Conservation (phyloP, 2,888 invertebrate genomes). For the Thereva nobilitata region DNA sequence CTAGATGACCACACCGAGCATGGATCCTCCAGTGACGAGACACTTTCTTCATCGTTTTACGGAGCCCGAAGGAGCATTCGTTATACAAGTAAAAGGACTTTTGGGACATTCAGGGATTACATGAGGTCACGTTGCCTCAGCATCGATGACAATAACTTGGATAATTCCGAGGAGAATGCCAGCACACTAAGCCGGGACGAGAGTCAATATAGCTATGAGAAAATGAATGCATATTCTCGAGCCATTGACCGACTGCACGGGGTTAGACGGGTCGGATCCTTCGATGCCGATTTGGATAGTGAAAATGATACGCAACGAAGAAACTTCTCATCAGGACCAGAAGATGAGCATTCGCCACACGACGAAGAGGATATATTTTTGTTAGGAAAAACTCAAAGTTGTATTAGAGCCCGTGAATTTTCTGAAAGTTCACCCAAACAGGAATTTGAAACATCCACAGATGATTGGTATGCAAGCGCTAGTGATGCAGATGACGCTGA, state of each 20-base stretch:
- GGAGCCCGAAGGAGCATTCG: conserved; percentile 57
- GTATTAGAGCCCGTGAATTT: conserved; percentile 47
- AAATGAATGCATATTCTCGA: conserved; percentile 59
- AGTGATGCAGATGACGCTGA: conserved; percentile 73
- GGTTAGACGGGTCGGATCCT: conserved; percentile 59
- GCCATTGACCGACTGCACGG: conserved; percentile 65
- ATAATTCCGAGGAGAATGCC: conserved; percentile 52
- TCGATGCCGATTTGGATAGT: conserved; percentile 48
- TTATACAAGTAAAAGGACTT: conserved; percentile 58
- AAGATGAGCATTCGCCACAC: conserved; percentile 31
- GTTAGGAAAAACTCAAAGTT: conserved; percentile 19
- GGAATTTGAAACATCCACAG: conserved; percentile 58
- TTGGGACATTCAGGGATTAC: conserved; percentile 57
- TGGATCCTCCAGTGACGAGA: conserved; percentile 58
- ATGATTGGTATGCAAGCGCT: conserved; percentile 80
- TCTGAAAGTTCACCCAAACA: conserved; percentile 55
- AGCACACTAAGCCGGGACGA: conserved; percentile 53
- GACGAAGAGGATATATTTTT: conserved; percentile 40
- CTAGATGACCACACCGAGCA: conserved; percentile 51
- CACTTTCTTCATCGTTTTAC: conserved; percentile 57
- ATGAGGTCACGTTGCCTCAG: conserved; percentile 56
- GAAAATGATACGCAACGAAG: conserved; percentile 44
- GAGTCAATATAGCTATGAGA: conserved; percentile 48
- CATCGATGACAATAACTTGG: conserved; percentile 51
- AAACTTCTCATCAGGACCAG: conserved; percentile 42